Conservation (phyloP, 2,888 invertebrate genomes). For the Campaea margaritaria region DNA sequence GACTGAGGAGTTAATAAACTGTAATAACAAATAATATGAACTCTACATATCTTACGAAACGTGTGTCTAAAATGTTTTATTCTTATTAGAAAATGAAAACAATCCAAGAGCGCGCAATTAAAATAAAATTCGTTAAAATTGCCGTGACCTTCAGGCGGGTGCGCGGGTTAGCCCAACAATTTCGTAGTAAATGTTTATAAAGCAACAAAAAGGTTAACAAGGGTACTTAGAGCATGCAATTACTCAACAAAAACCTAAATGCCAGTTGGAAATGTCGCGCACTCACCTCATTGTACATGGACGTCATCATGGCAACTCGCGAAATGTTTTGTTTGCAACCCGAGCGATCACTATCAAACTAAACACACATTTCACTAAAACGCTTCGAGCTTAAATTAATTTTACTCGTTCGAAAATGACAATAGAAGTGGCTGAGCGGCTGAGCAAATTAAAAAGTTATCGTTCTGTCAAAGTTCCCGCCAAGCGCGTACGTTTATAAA, state of each 20-base stretch:
- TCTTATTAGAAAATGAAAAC: not conserved
- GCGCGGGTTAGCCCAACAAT: constrained; percentile 38
- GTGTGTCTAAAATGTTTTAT: no score
- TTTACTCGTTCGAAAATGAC: constrained; percentile 7
- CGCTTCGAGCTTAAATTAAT: constrained; percentile 28
- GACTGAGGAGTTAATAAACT: no score
- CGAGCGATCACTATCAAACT: constrained; percentile 61
- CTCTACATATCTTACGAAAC: no score
- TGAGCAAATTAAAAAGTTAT: constrained; percentile 20
- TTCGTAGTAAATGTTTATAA: constrained; percentile 28
- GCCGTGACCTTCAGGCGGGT: constrained; percentile 31
- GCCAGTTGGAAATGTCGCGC: constrained; percentile 75
- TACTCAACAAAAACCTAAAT: constrained; percentile 77
- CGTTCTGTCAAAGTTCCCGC: constrained; percentile 70
- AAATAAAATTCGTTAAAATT: constrained; percentile 32
- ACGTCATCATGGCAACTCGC: constrained; percentile 72
- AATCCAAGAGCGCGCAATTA: constrained; percentile 4
- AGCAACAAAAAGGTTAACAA: constrained; percentile 43
- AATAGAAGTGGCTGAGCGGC: not conserved
- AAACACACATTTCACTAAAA: constrained; percentile 72
- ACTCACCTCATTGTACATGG: constrained; percentile 81
- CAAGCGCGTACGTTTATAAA: constrained; percentile 56
- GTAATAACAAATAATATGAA: no score
- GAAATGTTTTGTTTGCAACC: constrained; percentile 63
- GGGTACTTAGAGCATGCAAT: constrained; percentile 60